phyloP scores from a whole-genome alignment of 2,113 vertebrate genomes.

The Notarius quadriscutis region DNA sequence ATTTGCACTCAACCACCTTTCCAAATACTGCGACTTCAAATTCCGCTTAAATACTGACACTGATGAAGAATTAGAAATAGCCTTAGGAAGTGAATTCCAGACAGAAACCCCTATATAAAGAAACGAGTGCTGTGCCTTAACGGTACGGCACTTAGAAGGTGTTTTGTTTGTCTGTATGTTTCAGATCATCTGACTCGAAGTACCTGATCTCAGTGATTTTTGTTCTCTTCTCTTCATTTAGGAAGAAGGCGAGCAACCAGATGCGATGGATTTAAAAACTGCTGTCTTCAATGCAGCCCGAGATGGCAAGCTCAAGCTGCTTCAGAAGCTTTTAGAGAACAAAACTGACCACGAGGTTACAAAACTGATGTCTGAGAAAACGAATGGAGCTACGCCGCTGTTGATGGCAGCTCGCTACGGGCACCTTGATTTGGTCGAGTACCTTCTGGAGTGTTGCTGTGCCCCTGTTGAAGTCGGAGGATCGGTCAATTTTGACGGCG shows the following conservation, averaged over 20 bases:
- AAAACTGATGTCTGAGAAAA: constrained; percentile 89
- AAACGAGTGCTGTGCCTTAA: too few species aligned
- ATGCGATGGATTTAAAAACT: constrained; percentile 94
- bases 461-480: constrained; percentile 91
- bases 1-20: too few species aligned
- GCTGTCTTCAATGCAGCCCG: constrained; percentile 97
- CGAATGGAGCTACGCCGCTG: constrained; percentile 92
- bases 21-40: too few species aligned
- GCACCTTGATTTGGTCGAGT: constrained; percentile 95
- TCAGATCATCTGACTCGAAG: neutral
- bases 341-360: constrained; percentile 89
- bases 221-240: neutral
- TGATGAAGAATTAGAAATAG: too few species aligned
- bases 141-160: too few species aligned
- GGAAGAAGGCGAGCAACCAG: constrained; percentile 20
- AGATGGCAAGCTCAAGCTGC: constrained; percentile 93
- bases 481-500: constrained; percentile 95
- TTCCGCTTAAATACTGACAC: too few species aligned
- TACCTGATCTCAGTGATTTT: neutral
- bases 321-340: constrained; percentile 91
- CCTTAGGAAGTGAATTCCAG: too few species aligned
- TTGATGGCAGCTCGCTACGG: constrained; percentile 95
- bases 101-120: too few species aligned
- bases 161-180: neutral
- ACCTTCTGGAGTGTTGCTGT: constrained; percentile 90